A percentile compares a stretch with the other conserved stretches of the same genome.
Conservation (phyloP, 2,113 vertebrate species). For the Trinectes maculatus region DNA sequence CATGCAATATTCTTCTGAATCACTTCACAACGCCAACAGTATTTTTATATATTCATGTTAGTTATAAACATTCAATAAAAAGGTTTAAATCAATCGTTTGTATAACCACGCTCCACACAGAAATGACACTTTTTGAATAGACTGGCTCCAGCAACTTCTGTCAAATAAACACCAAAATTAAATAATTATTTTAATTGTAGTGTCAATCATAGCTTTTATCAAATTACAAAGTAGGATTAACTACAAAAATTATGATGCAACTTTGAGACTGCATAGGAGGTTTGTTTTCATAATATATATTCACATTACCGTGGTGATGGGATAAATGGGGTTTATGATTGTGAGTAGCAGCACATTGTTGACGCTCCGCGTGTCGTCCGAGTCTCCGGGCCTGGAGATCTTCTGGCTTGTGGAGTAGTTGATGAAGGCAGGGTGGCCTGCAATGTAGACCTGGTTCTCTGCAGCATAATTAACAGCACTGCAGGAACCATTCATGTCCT, state of each 20-base stretch:
- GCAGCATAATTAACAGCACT: slow-evolving; percentile 93
- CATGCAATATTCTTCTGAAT: too few relatives aligned
- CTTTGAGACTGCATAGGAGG: background rate
- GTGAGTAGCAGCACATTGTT: slow-evolving; percentile 95
- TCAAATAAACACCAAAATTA: background rate
- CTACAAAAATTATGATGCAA: background rate
- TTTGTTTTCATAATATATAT: background rate
- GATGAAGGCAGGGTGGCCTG: slow-evolving; percentile 92
- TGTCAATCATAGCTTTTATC: background rate
- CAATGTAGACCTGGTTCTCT: slow-evolving; percentile 95
- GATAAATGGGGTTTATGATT: slow-evolving; percentile 93
- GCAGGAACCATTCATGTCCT: slow-evolving; percentile 91
- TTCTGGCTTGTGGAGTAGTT: slow-evolving; percentile 98
- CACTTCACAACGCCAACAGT: too few relatives aligned
- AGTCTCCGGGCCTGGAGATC: slow-evolving; percentile 92
- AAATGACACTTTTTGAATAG: background rate
- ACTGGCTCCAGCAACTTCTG: background rate
- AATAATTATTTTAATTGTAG: background rate
- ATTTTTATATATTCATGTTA: too few relatives aligned
- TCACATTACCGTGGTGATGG: slow-evolving; percentile 86
- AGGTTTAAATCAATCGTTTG: too few relatives aligned
- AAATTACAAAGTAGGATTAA: background rate
- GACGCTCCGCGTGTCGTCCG: slow-evolving; percentile 88
- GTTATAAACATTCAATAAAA: too few relatives aligned
- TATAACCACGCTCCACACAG: too few relatives aligned